Conservation (phyloP, 1,140 invertebrate species). For the Drusus annulatus region DNA sequence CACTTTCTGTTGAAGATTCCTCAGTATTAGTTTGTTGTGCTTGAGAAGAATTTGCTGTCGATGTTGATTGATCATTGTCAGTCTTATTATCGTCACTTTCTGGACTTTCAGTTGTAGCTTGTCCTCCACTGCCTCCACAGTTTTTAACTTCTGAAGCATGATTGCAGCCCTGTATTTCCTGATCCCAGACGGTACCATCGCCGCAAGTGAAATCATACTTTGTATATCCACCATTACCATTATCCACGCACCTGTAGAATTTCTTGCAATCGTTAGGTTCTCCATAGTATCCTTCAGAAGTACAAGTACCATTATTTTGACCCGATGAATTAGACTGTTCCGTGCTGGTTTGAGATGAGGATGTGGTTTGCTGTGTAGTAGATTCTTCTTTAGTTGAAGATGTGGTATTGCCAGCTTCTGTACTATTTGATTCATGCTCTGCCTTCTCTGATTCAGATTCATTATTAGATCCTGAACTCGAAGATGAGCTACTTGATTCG, state of each 20-base stretch:
- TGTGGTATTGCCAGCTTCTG: background rate
- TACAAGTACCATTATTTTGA: conserved; percentile 61
- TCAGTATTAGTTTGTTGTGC: conserved; percentile 15
- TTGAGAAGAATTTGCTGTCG: conserved; percentile 32
- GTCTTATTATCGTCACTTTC: conserved; percentile 50
- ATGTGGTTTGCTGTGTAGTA: conserved; percentile 27
- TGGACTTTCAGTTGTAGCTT: conserved; percentile 24
- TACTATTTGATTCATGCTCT: conserved; percentile 10
- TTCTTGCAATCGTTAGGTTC: conserved; percentile 73
- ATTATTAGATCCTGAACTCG: conserved; percentile 42
- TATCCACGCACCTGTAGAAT: conserved; percentile 83
- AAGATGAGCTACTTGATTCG: conserved; percentile 49
- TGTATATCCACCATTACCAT: conserved; percentile 73
- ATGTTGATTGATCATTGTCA: conserved; percentile 22
- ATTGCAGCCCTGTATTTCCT: conserved; percentile 78
- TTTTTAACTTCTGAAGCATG: conserved; percentile 72
- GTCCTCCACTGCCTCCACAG: conserved; percentile 57
- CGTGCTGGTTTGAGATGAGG: conserved; percentile 70
- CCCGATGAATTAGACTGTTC: conserved; percentile 64
- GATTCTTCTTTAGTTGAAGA: conserved; percentile 9
- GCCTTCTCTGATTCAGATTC: conserved; percentile 38
- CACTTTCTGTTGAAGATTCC: conserved; percentile 49
- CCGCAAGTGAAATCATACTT: conserved; percentile 82
- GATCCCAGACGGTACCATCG: conserved; percentile 83
- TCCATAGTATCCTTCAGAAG: conserved; percentile 70